These are phyloP conservation scores for Mesopsocus fuscifrons DNA, from an alignment of 2,888 invertebrate species.

Conservation along the genomic window DNA sequence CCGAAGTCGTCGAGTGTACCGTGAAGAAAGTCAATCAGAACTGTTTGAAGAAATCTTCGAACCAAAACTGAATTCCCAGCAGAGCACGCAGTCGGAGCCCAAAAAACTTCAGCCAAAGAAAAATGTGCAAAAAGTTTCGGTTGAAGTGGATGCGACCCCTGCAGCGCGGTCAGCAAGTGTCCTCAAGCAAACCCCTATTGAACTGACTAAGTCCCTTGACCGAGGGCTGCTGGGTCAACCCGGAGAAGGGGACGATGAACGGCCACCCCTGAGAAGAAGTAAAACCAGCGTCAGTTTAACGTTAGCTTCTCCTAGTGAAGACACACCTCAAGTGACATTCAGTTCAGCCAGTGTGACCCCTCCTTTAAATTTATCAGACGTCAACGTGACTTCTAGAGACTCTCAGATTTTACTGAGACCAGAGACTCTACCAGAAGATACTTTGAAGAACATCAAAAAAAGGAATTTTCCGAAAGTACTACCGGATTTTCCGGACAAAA, in stretches of 20 bases:
- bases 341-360: slow-evolving; percentile 18
- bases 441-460: slow-evolving; percentile 49
- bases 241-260: slow-evolving; percentile 28
- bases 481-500: slow-evolving; percentile 40
- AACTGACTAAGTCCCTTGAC: slow-evolving; percentile 34
- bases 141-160: slow-evolving; percentile 62
- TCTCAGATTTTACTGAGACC: slow-evolving; percentile 22
- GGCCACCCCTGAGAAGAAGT: slow-evolving; percentile 23
- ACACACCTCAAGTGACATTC: slow-evolving; percentile 1
- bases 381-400: slow-evolving; percentile 59
- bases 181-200: slow-evolving; percentile 55
- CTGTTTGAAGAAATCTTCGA: slow-evolving; percentile 1
- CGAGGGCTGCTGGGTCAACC: slow-evolving; percentile 14
- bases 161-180: slow-evolving; percentile 51
- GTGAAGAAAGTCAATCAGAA: slow-evolving; percentile 10
- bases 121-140: slow-evolving; percentile 48
- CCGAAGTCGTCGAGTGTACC: neutral
- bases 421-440: slow-evolving; percentile 43
- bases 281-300: slow-evolving; percentile 23
- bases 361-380: slow-evolving; percentile 28
- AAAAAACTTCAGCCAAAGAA: slow-evolving; percentile 24
- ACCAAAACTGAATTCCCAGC: neutral
- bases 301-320: slow-evolving; percentile 4
- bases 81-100: slow-evolving; percentile 9
- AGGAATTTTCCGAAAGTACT: slow-evolving; percentile 70